Conservation (phyloP, 2,888 invertebrate genomes). For the Netelia fuscicornis region DNA sequence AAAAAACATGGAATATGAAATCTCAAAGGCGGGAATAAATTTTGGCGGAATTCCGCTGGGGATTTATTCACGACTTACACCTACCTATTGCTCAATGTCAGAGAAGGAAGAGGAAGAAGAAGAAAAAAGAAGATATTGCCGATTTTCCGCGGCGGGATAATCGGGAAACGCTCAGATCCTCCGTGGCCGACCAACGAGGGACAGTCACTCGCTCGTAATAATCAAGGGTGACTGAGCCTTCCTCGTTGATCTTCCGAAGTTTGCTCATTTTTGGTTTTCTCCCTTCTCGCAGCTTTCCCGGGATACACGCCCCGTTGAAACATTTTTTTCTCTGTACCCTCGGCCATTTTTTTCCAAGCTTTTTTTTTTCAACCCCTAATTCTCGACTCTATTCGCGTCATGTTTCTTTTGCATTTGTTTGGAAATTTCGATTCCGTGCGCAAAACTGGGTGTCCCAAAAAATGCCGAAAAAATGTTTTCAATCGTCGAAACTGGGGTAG, state of each 20-base stretch:
- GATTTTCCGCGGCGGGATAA: slow-evolving; percentile 49
- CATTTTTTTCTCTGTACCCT: slow-evolving; percentile 11
- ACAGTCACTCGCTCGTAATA: slow-evolving; percentile 14
- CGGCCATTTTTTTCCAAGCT: no score
- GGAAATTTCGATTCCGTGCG: no score
- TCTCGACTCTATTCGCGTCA: background rate
- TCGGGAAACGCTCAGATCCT: slow-evolving; percentile 43
- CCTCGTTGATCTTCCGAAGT: slow-evolving; percentile 34
- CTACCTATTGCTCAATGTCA: slow-evolving; percentile 51
- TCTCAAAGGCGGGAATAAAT: background rate
- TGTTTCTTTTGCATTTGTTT: no score
- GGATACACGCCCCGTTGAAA: no score
- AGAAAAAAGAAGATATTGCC: background rate
- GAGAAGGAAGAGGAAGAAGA: slow-evolving; percentile 19
- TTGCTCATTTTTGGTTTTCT: slow-evolving; percentile 55
- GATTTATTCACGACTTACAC: slow-evolving; percentile 19
- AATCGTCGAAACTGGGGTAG: no score
- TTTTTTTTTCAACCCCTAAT: background rate
- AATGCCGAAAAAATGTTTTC: no score
- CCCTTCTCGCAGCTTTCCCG: slow-evolving; percentile 1
- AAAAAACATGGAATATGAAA: background rate
- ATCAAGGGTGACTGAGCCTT: slow-evolving; percentile 10
- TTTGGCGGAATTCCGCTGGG: slow-evolving; percentile 19
- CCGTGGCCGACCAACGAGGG: slow-evolving; percentile 12
- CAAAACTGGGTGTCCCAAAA: no score